These are phyloP conservation scores for Panthera tigris DNA, from an alignment of 2,113 vertebrate genomes.

Conservation along the genomic window DNA sequence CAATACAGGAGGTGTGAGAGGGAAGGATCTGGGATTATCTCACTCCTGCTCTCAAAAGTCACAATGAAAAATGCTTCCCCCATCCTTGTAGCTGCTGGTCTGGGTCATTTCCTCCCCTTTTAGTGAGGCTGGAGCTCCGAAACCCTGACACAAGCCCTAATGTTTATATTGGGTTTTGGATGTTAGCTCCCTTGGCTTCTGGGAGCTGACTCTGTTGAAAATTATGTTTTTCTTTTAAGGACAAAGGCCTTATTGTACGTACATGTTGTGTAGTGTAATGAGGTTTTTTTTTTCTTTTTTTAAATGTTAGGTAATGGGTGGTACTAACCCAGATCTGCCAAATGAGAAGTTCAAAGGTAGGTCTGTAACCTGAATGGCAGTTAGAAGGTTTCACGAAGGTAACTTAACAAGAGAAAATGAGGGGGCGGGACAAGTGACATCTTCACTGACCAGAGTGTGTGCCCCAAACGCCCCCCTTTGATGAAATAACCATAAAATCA, in stretches of 20 bases:
- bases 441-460: not conserved
- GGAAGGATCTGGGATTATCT: not conserved
- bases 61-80: not conserved
- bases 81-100: not conserved
- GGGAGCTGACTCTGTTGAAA: constrained; percentile 75
- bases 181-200: constrained; percentile 74
- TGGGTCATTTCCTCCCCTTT: not conserved
- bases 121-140: not conserved
- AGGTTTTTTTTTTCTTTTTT: constrained; percentile 25
- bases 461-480: not conserved
- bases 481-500: not conserved
- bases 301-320: constrained; percentile 61
- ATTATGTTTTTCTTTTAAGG: constrained; percentile 78
- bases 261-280: constrained; percentile 53
- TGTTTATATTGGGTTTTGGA: constrained; percentile 77
- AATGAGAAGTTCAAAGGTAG: constrained; percentile 39
- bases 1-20: not conserved
- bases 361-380: not conserved
- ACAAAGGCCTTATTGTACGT: constrained; percentile 80
- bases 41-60: not conserved
- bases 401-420: not conserved
- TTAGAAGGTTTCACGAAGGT: not conserved
- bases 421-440: not conserved
- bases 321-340: constrained; percentile 43
- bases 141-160: constrained; percentile 59